Evolutionary conservation across 2,888 invertebrate species (phyloP).

Genomic region (Meta bourneti): DNA sequence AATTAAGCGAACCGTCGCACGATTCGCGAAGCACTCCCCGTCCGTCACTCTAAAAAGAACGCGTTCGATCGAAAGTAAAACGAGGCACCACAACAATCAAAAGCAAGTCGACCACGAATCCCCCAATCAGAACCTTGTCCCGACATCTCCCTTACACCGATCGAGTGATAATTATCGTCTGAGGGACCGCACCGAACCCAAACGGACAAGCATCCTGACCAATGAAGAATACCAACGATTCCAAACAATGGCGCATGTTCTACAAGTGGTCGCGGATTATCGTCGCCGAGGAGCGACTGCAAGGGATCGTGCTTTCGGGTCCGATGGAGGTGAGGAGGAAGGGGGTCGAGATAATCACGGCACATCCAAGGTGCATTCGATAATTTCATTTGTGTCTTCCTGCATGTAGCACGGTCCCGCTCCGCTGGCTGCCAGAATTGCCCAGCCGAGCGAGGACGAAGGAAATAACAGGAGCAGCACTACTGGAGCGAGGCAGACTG

Average conservation of each 20-base stretch:
- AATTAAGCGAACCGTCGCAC: too few relatives aligned
- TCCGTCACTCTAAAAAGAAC: too few relatives aligned
- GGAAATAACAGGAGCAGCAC: constrained; percentile 15
- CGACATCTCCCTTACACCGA: too few relatives aligned
- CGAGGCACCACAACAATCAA: too few relatives aligned
- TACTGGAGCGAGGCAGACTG: constrained; percentile 20
- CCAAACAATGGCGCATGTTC: background rate
- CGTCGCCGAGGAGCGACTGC: background rate
- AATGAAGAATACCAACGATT: background rate
- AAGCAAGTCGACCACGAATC: too few relatives aligned
- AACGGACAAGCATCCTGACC: background rate
- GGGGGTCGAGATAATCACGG: background rate
- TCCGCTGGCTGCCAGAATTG: background rate
- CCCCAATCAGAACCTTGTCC: too few relatives aligned
- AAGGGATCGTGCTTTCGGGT: too few relatives aligned
- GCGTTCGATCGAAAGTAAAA: too few relatives aligned
- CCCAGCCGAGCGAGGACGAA: background rate
- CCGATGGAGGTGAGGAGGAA: background rate
- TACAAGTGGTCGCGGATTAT: background rate
- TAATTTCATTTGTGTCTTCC: constrained; percentile 17
- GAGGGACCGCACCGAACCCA: too few relatives aligned
- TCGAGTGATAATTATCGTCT: too few relatives aligned
- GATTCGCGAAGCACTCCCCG: too few relatives aligned
- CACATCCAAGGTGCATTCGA: background rate
- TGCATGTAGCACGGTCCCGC: background rate